These are phyloP conservation scores for Epistrophe grossulariae DNA, from an alignment of 2,888 invertebrate genomes.

Conservation along the genomic window DNA sequence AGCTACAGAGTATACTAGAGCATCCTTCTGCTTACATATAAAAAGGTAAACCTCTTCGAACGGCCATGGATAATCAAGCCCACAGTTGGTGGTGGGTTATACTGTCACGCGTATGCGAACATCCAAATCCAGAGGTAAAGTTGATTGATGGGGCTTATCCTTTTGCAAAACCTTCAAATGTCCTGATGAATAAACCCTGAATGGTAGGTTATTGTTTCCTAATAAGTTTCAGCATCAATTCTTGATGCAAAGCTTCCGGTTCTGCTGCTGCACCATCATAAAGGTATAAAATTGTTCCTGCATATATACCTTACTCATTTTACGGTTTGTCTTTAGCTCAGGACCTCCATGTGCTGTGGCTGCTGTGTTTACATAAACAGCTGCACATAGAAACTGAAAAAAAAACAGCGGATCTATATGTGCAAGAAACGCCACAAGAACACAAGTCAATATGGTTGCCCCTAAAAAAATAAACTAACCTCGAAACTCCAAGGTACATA, in stretches of 20 bases:
- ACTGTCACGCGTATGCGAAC: conserved; percentile 58
- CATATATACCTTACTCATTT: not conserved
- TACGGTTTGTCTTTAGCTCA: conserved; percentile 19
- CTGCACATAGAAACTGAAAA: not conserved
- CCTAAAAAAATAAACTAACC: conserved; percentile 11
- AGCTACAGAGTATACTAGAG: not conserved
- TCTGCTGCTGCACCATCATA: not conserved
- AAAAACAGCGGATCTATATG: conserved; percentile 21
- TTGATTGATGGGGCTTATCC: conserved; percentile 67
- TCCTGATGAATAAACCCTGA: conserved; percentile 52
- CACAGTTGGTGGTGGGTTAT: conserved; percentile 40
- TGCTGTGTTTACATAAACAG: not conserved
- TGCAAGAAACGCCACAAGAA: conserved; percentile 7
- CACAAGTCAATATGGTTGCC: conserved; percentile 34
- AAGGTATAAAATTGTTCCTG: not conserved
- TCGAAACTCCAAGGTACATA: conserved; percentile 24
- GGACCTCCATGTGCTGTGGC: too few relatives aligned
- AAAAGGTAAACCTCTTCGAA: conserved; percentile 29
- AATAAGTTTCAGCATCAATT: conserved; percentile 67
- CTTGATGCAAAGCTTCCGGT: conserved; percentile 7
- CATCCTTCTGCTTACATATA: not conserved
- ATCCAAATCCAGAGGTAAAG: conserved; percentile 55
- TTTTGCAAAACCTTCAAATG: conserved; percentile 67
- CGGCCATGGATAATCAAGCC: not conserved
- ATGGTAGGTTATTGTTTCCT: conserved; percentile 66